phyloP scores from a whole-genome alignment of 2,113 vertebrate genomes.

The Carollia perspicillata region DNA sequence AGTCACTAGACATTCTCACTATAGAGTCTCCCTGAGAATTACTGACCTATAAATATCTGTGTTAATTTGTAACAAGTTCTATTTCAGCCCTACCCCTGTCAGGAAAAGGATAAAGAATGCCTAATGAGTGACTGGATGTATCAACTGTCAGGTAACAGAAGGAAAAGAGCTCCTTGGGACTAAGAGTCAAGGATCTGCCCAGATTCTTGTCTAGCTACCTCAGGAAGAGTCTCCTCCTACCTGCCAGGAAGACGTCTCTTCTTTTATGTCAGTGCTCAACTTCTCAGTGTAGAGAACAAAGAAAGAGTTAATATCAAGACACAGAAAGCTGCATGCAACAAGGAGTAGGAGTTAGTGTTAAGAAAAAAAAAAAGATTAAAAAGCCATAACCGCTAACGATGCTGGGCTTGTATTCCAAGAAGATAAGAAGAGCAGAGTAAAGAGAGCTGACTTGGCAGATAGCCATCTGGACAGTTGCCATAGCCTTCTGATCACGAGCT shows the following conservation, averaged over 20 bases:
- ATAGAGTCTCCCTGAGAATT: neutral
- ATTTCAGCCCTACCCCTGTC: neutral
- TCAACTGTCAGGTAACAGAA: neutral
- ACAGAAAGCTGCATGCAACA: too few relatives aligned
- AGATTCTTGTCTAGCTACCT: neutral
- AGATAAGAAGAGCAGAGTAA: too few relatives aligned
- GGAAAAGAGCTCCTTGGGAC: neutral
- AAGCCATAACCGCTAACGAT: too few relatives aligned
- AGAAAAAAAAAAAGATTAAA: too few relatives aligned
- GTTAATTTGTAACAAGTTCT: neutral
- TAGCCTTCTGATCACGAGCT: too few relatives aligned
- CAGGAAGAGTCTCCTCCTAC: neutral
- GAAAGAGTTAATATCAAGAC: too few relatives aligned
- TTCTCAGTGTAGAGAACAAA: too few relatives aligned
- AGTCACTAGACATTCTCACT: neutral
- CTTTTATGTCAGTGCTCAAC: neutral
- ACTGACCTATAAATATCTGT: neutral
- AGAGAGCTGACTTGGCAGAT: too few relatives aligned
- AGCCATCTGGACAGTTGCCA: too few relatives aligned
- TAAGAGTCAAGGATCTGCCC: neutral
- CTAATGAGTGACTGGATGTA: neutral
- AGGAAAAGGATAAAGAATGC: neutral
- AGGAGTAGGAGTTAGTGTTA: too few relatives aligned
- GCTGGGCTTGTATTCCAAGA: too few relatives aligned
- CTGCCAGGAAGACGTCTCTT: neutral